Evolutionary conservation across 1,140 invertebrate species (phyloP).

Genomic region (Dendrolimus punctatus): DNA sequence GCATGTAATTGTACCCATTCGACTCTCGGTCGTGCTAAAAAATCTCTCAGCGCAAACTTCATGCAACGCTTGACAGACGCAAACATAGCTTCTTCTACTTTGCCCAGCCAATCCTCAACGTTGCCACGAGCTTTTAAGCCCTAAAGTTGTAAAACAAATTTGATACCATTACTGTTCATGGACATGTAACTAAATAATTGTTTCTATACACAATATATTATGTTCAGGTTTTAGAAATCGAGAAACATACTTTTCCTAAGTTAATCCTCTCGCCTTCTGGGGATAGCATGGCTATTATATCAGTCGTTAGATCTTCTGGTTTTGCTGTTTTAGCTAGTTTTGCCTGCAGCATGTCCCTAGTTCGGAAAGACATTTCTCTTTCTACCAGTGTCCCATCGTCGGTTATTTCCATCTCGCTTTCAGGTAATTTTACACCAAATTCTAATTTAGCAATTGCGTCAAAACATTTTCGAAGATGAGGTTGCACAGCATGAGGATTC

Average conservation of each 20-base stretch:
- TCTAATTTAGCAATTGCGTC: slow-evolving; percentile 87
- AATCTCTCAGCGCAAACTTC: slow-evolving; percentile 80
- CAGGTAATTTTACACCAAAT: slow-evolving; percentile 75
- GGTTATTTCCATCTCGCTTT: slow-evolving; percentile 66
- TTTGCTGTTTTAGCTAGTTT: slow-evolving; percentile 49
- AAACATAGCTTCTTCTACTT: slow-evolving; percentile 91
- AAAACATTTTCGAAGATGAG: slow-evolving; percentile 91
- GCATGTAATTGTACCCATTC: slow-evolving; percentile 76
- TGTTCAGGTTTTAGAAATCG: too few species aligned
- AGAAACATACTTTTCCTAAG: slow-evolving; percentile 75
- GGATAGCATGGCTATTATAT: slow-evolving; percentile 90
- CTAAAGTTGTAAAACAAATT: slow-evolving; percentile 31
- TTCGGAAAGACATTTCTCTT: slow-evolving; percentile 50
- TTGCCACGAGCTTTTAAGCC: slow-evolving; percentile 89
- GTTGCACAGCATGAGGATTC: slow-evolving; percentile 90
- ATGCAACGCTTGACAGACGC: slow-evolving; percentile 80
- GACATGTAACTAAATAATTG: too few species aligned
- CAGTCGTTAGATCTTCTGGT: slow-evolving; percentile 76
- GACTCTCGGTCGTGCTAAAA: slow-evolving; percentile 68
- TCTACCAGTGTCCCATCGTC: slow-evolving; percentile 53
- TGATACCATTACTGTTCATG: too few species aligned
- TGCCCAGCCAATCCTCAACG: slow-evolving; percentile 91
- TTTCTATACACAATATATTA: too few species aligned
- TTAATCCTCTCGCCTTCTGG: slow-evolving; percentile 87
- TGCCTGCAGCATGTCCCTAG: slow-evolving; percentile 50